These are phyloP conservation scores for Aphelenchoides fujianensis DNA, from an alignment of 1,140 invertebrate genomes.

Conservation along the genomic window DNA sequence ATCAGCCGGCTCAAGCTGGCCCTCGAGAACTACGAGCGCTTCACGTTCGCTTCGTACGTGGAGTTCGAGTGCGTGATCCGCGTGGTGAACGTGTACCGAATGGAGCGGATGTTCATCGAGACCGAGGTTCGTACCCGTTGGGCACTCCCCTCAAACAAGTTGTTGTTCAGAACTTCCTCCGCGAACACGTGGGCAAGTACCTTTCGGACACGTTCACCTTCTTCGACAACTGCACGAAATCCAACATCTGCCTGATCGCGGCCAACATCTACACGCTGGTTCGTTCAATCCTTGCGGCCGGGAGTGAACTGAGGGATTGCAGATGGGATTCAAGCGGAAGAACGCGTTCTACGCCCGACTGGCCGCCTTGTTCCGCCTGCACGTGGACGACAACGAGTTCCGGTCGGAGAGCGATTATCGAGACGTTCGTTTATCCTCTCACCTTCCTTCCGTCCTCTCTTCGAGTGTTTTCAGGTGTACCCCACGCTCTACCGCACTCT, in stretches of 20 bases:
- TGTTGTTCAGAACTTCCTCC: conserved; percentile 48
- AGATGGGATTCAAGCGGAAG: conserved; percentile 59
- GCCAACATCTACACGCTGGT: conserved; percentile 53
- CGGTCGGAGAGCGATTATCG: conserved; percentile 46
- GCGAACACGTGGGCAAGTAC: conserved; percentile 60
- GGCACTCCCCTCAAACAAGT: too few relatives aligned
- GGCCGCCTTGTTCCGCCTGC: conserved; percentile 57
- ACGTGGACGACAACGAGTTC: conserved; percentile 39
- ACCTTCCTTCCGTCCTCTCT: conserved; percentile 11
- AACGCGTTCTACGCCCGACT: conserved; percentile 55
- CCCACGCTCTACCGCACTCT: conserved; percentile 55
- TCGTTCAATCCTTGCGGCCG: background rate
- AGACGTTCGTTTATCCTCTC: conserved; percentile 25
- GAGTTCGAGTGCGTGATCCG: conserved; percentile 60
- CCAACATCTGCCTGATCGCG: conserved; percentile 50
- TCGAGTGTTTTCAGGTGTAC: conserved; percentile 44
- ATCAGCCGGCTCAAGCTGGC: conserved; percentile 46
- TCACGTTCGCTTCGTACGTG: conserved; percentile 51
- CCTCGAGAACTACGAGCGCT: conserved; percentile 55
- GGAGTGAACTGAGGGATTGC: background rate
- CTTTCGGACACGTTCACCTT: conserved; percentile 53
- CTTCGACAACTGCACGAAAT: conserved; percentile 55
- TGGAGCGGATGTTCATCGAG: conserved; percentile 48
- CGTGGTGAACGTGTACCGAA: conserved; percentile 39
- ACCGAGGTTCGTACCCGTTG: conserved; percentile 39